Conservation (phyloP, 2,888 invertebrate species). For the Pollenia angustigena region DNA sequence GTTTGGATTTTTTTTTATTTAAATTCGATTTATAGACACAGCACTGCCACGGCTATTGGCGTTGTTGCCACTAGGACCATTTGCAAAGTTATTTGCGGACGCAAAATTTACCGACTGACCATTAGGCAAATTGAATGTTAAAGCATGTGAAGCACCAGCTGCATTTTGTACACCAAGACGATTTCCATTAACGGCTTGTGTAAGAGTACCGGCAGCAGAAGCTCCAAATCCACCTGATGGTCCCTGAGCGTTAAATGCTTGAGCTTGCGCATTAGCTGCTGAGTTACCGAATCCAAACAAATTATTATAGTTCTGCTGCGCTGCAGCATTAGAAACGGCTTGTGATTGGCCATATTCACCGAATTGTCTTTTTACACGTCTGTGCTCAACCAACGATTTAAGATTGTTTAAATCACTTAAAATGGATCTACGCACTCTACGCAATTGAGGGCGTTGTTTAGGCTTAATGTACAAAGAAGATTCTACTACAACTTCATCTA, state of each 20-base stretch:
- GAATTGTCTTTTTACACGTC: slow-evolving; percentile 79
- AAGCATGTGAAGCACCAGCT: slow-evolving; percentile 83
- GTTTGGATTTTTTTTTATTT: slow-evolving; percentile 15
- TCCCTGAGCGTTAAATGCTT: slow-evolving; percentile 82
- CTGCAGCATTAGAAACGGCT: slow-evolving; percentile 80
- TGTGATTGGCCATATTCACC: slow-evolving; percentile 77
- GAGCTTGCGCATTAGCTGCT: slow-evolving; percentile 82
- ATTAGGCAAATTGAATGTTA: slow-evolving; percentile 83
- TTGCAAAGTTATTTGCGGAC: slow-evolving; percentile 82
- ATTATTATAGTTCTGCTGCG: slow-evolving; percentile 75
- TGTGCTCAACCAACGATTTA: slow-evolving; percentile 75
- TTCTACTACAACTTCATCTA: slow-evolving; percentile 85
- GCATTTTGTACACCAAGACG: slow-evolving; percentile 79
- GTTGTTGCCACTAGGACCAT: slow-evolving; percentile 77
- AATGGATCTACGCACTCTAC: slow-evolving; percentile 67
- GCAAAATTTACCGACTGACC: slow-evolving; percentile 83
- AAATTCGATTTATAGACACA: slow-evolving; percentile 76
- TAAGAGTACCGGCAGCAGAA: slow-evolving; percentile 81
- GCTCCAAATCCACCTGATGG: slow-evolving; percentile 82
- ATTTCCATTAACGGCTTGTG: slow-evolving; percentile 80
- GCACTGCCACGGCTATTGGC: slow-evolving; percentile 78
- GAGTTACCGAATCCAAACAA: slow-evolving; percentile 78
- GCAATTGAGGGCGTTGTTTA: slow-evolving; percentile 78
- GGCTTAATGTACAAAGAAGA: slow-evolving; percentile 84
- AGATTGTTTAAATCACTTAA: slow-evolving; percentile 60